These are phyloP conservation scores for Neogobius melanostomus DNA, from an alignment of 2,113 vertebrate species.

Conservation along the genomic window DNA sequence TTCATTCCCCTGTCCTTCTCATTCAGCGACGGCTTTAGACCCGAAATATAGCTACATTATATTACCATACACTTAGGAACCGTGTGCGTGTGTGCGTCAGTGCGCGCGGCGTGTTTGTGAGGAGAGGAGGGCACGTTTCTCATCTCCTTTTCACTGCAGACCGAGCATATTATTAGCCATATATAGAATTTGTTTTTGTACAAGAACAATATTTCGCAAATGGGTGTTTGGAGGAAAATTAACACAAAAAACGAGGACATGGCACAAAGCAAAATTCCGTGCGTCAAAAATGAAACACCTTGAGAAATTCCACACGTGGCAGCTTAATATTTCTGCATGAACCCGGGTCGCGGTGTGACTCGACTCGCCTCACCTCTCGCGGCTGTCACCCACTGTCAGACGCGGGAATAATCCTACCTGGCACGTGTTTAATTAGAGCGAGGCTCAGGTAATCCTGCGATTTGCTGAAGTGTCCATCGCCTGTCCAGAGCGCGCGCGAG, in stretches of 20 bases:
- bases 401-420: conserved; percentile 88
- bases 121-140: conserved; percentile 18
- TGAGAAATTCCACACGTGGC: background rate
- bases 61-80: conserved; percentile 73
- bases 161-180: conserved; percentile 7
- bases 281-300: background rate
- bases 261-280: background rate
- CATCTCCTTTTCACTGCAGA: conserved; percentile 9
- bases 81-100: conserved; percentile 23
- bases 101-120: conserved; percentile 18
- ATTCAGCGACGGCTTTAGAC: conserved; percentile 85
- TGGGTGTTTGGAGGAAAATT: background rate
- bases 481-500: conserved; percentile 77
- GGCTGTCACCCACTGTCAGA: conserved; percentile 80
- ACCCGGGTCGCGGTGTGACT: conserved; percentile 77
- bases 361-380: conserved; percentile 67
- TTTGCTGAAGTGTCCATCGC: conserved; percentile 89
- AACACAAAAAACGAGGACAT: background rate
- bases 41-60: conserved; percentile 90
- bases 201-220: background rate
- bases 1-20: conserved; percentile 82
- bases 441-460: conserved; percentile 91
- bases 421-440: conserved; percentile 94
- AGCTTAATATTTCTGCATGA: conserved; percentile 28
- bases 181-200: conserved; percentile 21